phyloP scores from a whole-genome alignment of 2,888 invertebrate species.

The Mythimna pallens region DNA sequence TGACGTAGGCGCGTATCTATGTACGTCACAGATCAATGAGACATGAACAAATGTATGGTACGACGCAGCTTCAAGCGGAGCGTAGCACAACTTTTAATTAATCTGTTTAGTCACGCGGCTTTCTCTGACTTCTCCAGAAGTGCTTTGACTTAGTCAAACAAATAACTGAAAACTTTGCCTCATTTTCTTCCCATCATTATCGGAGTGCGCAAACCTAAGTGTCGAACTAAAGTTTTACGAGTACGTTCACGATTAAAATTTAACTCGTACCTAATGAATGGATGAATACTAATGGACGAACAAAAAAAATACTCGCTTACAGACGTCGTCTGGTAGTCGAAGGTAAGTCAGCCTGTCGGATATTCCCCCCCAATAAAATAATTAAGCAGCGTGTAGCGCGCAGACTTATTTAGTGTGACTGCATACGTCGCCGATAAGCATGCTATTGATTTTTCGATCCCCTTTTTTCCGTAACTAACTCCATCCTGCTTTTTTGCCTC shows the following conservation, averaged over 20 bases:
- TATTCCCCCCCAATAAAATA: conserved; percentile 63
- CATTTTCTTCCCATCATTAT: conserved; percentile 60
- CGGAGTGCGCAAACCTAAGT: conserved; percentile 24
- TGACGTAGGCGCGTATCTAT: background rate
- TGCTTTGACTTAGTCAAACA: conserved; percentile 57
- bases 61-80: conserved; percentile 44
- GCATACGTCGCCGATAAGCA: conserved; percentile 77
- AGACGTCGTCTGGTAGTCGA: conserved; percentile 15
- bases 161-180: conserved; percentile 65
- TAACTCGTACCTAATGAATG: conserved; percentile 29
- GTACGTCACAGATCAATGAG: background rate
- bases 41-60: background rate
- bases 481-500: conserved; percentile 65
- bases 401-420: conserved; percentile 73
- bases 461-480: conserved; percentile 65
- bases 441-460: conserved; percentile 77
- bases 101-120: conserved; percentile 68
- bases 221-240: conserved; percentile 27
- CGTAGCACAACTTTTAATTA: conserved; percentile 71
- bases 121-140: conserved; percentile 60
- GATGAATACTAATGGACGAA: background rate
- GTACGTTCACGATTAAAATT: conserved; percentile 31
- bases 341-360: conserved; percentile 22
- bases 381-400: conserved; percentile 66
- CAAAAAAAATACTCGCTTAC: background rate